Conservation (phyloP, 1,140 invertebrate genomes). For the Adelges cooleyi region DNA sequence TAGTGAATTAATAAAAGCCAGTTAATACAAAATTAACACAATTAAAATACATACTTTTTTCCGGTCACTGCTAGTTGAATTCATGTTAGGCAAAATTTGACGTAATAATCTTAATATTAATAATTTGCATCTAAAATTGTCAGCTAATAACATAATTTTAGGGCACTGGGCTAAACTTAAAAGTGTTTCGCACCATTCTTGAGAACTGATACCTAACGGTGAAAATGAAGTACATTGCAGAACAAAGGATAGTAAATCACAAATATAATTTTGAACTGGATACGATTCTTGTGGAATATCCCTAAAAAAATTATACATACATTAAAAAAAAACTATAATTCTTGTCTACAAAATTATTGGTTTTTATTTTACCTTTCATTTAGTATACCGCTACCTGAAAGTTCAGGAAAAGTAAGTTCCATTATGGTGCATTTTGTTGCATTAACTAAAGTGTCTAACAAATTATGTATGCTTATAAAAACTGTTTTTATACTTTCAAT, state of each 20-base stretch:
- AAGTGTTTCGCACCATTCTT: constrained; percentile 16
- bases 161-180: constrained; percentile 4
- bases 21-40: no score
- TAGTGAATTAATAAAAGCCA: no score
- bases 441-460: constrained; percentile 6
- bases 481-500: constrained; percentile 12
- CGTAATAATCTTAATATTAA: constrained; percentile 22
- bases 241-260: constrained; percentile 25
- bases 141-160: constrained; percentile 9
- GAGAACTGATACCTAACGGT: constrained; percentile 14
- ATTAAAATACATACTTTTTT: constrained; percentile 14
- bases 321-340: neutral
- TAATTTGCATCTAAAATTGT: constrained; percentile 6
- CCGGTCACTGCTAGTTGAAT: neutral
- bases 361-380: neutral
- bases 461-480: constrained; percentile 14
- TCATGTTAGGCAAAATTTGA: constrained; percentile 8
- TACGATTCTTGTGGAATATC: neutral
- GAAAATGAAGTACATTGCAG: constrained; percentile 24
- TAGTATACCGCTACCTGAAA: neutral
- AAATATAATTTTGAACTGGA: constrained; percentile 22
- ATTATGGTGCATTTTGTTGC: constrained; percentile 4
- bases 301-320: neutral
- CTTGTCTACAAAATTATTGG: neutral
- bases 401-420: constrained; percentile 12